Conservation (phyloP, 2,888 invertebrate species). For the Drosophila picticornis region DNA sequence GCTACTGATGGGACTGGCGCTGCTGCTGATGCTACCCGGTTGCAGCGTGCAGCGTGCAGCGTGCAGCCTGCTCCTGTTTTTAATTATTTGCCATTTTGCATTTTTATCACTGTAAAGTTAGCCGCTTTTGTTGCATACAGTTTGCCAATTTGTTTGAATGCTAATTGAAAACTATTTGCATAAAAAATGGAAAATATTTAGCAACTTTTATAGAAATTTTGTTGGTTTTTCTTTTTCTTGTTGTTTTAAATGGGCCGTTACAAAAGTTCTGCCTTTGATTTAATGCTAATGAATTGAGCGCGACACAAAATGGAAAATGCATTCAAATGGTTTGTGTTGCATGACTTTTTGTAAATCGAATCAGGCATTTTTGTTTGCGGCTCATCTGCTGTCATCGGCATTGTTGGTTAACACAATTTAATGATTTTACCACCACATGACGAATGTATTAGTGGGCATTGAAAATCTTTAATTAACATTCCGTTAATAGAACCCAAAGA, state of each 20-base stretch:
- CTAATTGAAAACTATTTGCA: slow-evolving; percentile 73
- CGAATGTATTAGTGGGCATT: slow-evolving; percentile 71
- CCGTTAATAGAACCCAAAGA: slow-evolving; percentile 33
- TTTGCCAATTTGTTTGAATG: slow-evolving; percentile 56
- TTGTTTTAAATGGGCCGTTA: slow-evolving; percentile 10
- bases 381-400: slow-evolving; percentile 2
- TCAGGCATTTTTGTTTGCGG: slow-evolving; percentile 8
- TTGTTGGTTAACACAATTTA: slow-evolving; percentile 38
- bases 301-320: slow-evolving; percentile 6
- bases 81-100: slow-evolving; percentile 70
- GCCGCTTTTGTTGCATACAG: slow-evolving; percentile 44
- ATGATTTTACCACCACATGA: slow-evolving; percentile 56
- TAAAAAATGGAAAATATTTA: slow-evolving; percentile 40
- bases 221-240: not conserved
- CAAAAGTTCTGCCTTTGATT: slow-evolving; percentile 58
- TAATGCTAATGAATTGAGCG: slow-evolving; percentile 64
- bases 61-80: slow-evolving; percentile 38
- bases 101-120: slow-evolving; percentile 42
- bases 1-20: not conserved
- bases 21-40: slow-evolving; percentile 1
- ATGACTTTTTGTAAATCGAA: slow-evolving; percentile 15
- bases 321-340: slow-evolving; percentile 10
- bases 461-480: slow-evolving; percentile 62
- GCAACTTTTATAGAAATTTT: slow-evolving; percentile 7
- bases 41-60: not conserved